Evolutionary conservation across 2,113 vertebrate genomes (phyloP), one percentile per base, ranked within the genome.

Genomic region (Myodes glareolus): DNA sequence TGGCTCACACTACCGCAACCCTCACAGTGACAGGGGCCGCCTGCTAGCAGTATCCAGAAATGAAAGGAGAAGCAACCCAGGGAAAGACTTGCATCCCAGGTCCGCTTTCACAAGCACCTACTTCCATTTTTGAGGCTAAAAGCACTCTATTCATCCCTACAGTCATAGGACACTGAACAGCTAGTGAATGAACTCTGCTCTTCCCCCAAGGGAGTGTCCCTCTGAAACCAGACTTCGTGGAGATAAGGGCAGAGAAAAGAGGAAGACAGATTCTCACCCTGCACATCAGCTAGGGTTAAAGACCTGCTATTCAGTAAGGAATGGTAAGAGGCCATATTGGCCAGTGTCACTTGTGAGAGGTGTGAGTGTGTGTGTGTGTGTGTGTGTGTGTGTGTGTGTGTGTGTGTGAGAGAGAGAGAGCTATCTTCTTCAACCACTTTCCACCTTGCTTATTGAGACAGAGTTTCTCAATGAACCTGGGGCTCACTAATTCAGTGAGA

Each of bases 71-170:
- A 95, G 47, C 94, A 47, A 97, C 76, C 33, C 61, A 23, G 45
- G 90, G 91, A 52, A 77, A 75, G 77, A 5, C 36, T 27, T 50
- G 6, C 17, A 90, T 4, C 27, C 63, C 55, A 31, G 61, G 33
- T 10, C 33, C 85, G 92, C 93, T 96, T 96, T 96, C 93, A 86
- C 81, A 91, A 77, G 29, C 21, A 82, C n/a, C 12, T 16, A 86
- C 86, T 98, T 96, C 93, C 1, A 3, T 81, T 91, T 86, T 94
- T 77, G 82, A 81, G 45, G 16, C 80, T 94, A 77, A 70, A 7
- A 42, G 61, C 33, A 65, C 65, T 82, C 70, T 58, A n/a, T 81
- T 94, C 76, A 91, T 77, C 36, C 33, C 73, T 55, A 72, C 1
- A 42, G 86, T 92, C 76, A 95, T 36, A 72, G 82, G 77, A 85